Evolutionary conservation across 2,113 vertebrate species (phyloP), one percentile per base, ranked within the genome.

Genomic region (Corythaeola cristata): DNA sequence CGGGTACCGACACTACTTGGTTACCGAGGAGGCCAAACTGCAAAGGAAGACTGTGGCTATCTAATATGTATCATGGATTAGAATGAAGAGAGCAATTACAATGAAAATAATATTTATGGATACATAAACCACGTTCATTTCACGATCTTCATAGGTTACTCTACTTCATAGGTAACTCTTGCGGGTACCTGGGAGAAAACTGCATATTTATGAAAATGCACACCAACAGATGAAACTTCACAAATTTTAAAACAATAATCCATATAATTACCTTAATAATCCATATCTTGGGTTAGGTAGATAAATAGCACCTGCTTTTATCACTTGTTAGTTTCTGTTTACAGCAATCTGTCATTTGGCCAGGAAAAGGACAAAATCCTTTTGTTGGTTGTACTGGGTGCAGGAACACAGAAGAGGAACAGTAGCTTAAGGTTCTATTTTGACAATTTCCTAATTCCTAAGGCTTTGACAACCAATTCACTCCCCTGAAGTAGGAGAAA

Each of bases 131-230:
- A 39, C 30, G 59, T 66, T 47, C 21, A 41, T 9, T 78, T 84
- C 22, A 78, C 2, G 0, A 22, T 64, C 45, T 91, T 64, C 41
- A 15, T 7, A 58, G 33, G 5, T 64, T 41, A 39, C 22, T 55
- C 8, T 78, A 9, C 41, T 55, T 63, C n/a, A n/a, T n/a, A n/a
- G 16, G 13, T 53, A 58, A 82, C 28, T 63, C 33, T 64, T 89
- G 60, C 15, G 64, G 49, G 23, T 59, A 16, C 30, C 23, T 27
- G 7, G 5, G 12, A 15, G 11, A 6, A 68, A 94, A 72, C 9
- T 60, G 32, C 0, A 0, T 21, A 7, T 81, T 84, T 85, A 58
- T 0, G 0, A 58, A 89, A 88, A 85, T 53, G 13, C 11, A 41
- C 45, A 72, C 11, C 24, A 85, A 82, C 12, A 64, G 53, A 59